Conservation (phyloP, 1,140 invertebrate genomes). For the Eumeta japonica region DNA sequence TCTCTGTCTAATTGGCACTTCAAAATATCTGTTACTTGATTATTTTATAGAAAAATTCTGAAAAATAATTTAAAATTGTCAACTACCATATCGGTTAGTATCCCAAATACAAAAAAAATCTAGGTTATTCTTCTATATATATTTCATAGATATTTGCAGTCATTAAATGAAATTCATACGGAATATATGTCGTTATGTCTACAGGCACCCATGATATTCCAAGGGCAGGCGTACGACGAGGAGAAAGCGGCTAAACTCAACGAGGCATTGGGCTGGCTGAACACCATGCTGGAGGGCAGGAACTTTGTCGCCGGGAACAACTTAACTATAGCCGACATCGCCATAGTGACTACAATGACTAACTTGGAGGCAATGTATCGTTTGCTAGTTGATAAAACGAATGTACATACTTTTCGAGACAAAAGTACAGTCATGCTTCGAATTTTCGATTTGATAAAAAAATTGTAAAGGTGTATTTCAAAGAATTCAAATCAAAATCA, state of each 20-base stretch:
- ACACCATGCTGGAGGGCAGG: slow-evolving; percentile 64
- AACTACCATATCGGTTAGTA: too few species aligned
- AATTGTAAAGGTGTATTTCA: too few species aligned
- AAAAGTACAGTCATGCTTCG: too few species aligned
- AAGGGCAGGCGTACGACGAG: slow-evolving; percentile 48
- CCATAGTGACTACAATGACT: slow-evolving; percentile 61
- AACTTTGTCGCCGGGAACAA: slow-evolving; percentile 67
- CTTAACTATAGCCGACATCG: slow-evolving; percentile 73
- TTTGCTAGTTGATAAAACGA: not conserved
- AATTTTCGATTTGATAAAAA: too few species aligned
- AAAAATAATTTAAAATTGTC: too few species aligned
- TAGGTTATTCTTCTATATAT: too few species aligned
- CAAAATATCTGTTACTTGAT: too few species aligned
- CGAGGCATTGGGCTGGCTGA: slow-evolving; percentile 63
- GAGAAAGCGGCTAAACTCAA: slow-evolving; percentile 63
- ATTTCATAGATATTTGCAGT: not conserved
- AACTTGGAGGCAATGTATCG: slow-evolving; percentile 48
- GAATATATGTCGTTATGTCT: slow-evolving; percentile 12
- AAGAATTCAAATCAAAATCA: too few species aligned
- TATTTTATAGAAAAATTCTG: too few species aligned
- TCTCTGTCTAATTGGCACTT: too few species aligned
- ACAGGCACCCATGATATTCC: slow-evolving; percentile 36
- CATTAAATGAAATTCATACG: not conserved
- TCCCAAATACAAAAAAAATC: too few species aligned
- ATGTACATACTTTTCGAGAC: not conserved